Conservation (phyloP, 2,888 invertebrate species). For the Agonopterix alstromeriana region DNA sequence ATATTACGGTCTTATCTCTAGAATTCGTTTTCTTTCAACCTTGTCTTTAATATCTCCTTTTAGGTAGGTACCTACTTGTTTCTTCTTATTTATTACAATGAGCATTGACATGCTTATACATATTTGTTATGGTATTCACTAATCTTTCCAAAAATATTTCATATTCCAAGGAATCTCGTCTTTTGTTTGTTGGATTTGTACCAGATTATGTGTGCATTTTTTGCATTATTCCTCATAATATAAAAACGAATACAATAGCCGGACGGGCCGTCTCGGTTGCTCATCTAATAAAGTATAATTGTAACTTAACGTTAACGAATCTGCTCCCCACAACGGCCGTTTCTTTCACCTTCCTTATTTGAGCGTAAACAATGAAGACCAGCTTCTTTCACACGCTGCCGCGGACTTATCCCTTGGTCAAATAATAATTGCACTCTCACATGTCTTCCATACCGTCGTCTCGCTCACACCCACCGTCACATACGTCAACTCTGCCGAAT, state of each 20-base stretch:
- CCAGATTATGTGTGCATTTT: conserved; percentile 16
- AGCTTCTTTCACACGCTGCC: conserved; percentile 73
- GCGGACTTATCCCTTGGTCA: conserved; percentile 73
- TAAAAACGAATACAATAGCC: conserved; percentile 25
- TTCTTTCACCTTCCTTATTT: conserved; percentile 71
- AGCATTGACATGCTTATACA: background rate
- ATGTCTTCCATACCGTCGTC: conserved; percentile 41
- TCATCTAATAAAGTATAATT: conserved; percentile 54
- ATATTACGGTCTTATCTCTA: too few relatives aligned
- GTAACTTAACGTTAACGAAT: conserved; percentile 59
- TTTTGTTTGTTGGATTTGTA: conserved; percentile 17
- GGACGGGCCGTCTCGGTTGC: conserved; percentile 26
- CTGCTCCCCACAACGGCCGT: conserved; percentile 43
- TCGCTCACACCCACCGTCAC: conserved; percentile 51
- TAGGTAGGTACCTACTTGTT: background rate
- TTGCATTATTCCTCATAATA: conserved; percentile 12
- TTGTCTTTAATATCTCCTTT: too few relatives aligned
- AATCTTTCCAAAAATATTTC: conserved; percentile 9
- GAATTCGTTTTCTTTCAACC: too few relatives aligned
- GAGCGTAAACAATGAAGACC: conserved; percentile 71
- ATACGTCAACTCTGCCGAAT: conserved; percentile 59
- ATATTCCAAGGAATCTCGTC: conserved; percentile 8
- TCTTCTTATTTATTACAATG: background rate
- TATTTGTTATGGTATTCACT: conserved; percentile 1
- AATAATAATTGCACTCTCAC: conserved; percentile 73